phyloP scores from a whole-genome alignment of 2,113 vertebrate species.

The Micronisus gabar region DNA sequence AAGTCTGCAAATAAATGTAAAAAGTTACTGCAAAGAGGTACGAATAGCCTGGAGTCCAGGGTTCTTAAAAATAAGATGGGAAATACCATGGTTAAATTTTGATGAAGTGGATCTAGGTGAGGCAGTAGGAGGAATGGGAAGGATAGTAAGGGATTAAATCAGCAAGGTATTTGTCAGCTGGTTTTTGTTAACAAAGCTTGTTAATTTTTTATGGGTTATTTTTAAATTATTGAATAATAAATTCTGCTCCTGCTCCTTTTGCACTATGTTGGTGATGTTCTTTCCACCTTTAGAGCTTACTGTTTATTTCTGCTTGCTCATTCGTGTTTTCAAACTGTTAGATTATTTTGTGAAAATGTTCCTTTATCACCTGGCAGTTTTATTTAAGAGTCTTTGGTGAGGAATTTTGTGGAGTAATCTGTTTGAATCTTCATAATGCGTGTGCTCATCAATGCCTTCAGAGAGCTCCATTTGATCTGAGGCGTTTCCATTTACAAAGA shows the following conservation, averaged over 20 bases:
- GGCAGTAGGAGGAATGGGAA: background rate
- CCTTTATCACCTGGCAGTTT: background rate
- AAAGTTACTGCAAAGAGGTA: background rate
- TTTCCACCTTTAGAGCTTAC: background rate
- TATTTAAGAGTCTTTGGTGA: background rate
- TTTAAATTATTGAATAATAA: background rate
- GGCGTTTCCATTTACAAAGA: background rate
- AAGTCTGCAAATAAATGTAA: background rate
- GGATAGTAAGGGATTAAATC: background rate
- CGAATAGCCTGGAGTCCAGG: background rate
- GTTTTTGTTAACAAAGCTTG: background rate
- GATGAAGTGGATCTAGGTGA: background rate
- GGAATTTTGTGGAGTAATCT: background rate
- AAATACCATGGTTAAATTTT: background rate
- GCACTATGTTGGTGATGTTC: rapidly evolving
- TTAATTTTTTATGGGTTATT: background rate
- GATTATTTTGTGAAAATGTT: background rate
- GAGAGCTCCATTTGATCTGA: background rate
- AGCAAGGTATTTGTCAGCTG: background rate
- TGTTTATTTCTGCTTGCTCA: background rate
- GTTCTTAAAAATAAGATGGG: background rate
- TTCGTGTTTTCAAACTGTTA: background rate
- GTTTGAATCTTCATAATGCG: background rate
- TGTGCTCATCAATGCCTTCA: background rate
- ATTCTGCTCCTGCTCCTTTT: background rate